Percentiles rank a stretch among this genome's conserved stretches.
Conservation (phyloP, 2,888 invertebrate species). For the Nomada lathburiana region DNA sequence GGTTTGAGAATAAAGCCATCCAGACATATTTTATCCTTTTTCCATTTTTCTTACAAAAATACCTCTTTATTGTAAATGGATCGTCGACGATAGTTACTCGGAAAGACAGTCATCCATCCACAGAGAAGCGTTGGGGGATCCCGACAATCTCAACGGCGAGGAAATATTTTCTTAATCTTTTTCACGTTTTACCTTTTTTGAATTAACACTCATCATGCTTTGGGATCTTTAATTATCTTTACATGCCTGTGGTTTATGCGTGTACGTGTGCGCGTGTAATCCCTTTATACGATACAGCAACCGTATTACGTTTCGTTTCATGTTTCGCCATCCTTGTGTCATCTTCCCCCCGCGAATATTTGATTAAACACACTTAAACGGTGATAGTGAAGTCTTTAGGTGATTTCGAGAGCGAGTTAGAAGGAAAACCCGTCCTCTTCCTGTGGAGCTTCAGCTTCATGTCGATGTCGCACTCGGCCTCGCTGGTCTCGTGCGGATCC, state of each 20-base stretch:
- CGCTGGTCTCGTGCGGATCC: conserved; percentile 82
- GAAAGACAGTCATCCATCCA: conserved; percentile 67
- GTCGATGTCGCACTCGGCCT: conserved; percentile 83
- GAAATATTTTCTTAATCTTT: conserved; percentile 53
- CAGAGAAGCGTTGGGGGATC: conserved; percentile 60
- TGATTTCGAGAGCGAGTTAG: conserved; percentile 80
- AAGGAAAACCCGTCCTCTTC: conserved; percentile 75
- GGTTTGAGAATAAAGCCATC: neutral
- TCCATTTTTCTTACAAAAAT: conserved; percentile 68
- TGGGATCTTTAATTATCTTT: conserved; percentile 56
- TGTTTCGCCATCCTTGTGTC: conserved; percentile 10
- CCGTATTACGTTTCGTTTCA: conserved; percentile 1
- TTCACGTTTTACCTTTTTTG: conserved; percentile 29
- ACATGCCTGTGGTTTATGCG: conserved; percentile 26
- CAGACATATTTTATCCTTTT: neutral
- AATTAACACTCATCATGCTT: conserved; percentile 63
- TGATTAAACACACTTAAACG: conserved; percentile 79
- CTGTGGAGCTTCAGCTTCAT: conserved; percentile 80
- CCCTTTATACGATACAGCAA: conserved; percentile 3
- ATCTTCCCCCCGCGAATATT: conserved; percentile 43
- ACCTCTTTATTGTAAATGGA: conserved; percentile 74
- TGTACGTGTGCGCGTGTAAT: conserved; percentile 8
- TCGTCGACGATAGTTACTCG: conserved; percentile 67
- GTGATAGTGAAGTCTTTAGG: conserved; percentile 84
- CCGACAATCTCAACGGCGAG: conserved; percentile 66